These are phyloP conservation scores for Sebastes nivosus DNA, from an alignment of 2,797 vertebrate genomes.

Conservation along the genomic window DNA sequence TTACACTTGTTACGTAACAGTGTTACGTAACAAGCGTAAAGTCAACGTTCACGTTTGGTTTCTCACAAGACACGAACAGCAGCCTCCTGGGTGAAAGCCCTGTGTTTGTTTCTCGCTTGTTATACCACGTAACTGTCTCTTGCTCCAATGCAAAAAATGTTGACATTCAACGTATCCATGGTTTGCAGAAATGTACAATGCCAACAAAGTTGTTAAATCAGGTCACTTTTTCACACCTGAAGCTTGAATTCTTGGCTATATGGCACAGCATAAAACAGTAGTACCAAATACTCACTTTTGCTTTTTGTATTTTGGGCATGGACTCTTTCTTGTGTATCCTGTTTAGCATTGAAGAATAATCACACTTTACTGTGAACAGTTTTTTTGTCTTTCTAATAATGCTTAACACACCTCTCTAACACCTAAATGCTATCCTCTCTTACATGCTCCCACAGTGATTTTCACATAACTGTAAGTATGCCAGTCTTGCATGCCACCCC, in stretches of 20 bases:
- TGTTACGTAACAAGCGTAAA: not conserved
- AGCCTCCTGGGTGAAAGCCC: no score
- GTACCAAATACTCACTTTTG: not conserved
- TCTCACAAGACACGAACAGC: no score
- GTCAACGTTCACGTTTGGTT: not conserved
- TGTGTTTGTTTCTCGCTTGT: not conserved
- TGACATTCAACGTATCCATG: fast-evolving
- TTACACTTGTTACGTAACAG: not conserved
- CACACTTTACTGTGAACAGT: not conserved
- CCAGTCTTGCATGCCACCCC: not conserved
- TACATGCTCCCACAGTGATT: not conserved
- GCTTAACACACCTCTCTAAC: not conserved
- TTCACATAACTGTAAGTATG: not conserved
- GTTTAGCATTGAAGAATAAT: not conserved
- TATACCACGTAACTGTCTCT: no score
- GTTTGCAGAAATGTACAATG: no score
- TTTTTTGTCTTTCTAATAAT: not conserved
- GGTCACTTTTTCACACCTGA: not conserved
- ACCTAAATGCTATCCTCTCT: not conserved
- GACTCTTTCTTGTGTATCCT: not conserved
- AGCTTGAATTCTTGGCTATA: not conserved
- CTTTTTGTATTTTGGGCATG: not conserved
- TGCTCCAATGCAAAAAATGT: not conserved
- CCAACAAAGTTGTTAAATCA: not conserved
- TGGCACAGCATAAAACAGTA: not conserved